A percentile compares a stretch with the other conserved stretches of the same genome.
Evolutionary conservation across 2,113 vertebrate species (phyloP).

Genomic region (Corythornis cristatus): DNA sequence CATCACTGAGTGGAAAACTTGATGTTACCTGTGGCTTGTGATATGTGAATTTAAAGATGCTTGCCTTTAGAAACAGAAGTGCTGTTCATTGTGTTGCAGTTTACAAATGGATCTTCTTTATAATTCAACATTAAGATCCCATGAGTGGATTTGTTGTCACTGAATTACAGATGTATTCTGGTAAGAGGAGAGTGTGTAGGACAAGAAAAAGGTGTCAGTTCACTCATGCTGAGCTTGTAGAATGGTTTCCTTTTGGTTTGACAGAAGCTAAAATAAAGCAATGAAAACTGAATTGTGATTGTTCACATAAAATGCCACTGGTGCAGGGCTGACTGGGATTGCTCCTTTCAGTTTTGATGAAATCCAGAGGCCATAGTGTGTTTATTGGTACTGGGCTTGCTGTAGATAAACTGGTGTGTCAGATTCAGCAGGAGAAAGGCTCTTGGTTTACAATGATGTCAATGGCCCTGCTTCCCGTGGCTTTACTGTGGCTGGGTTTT

Average conservation of each 20-base stretch:
- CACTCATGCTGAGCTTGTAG: not conserved
- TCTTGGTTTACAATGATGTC: fast-evolving
- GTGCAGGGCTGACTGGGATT: not conserved
- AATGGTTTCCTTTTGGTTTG: not conserved
- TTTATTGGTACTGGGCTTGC: not conserved
- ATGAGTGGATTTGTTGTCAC: not conserved
- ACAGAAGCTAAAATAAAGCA: not conserved
- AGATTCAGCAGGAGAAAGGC: not conserved
- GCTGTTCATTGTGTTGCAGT: not conserved
- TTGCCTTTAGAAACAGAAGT: not conserved
- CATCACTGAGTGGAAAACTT: not conserved
- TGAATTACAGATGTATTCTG: not conserved
- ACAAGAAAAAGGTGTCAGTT: not conserved
- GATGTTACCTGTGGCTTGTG: not conserved
- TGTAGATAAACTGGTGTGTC: not conserved
- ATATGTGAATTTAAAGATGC: not conserved
- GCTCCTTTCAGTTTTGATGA: not conserved
- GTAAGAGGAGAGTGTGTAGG: not conserved
- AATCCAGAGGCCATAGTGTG: not conserved
- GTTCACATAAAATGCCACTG: not conserved
- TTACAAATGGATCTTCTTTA: not conserved
- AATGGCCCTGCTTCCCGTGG: not conserved
- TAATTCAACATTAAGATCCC: not conserved
- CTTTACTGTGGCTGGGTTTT: not conserved
- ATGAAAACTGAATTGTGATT: not conserved